Percentiles rank a stretch among this genome's conserved stretches.
Conservation (phyloP, 2,888 invertebrate genomes). For the Cerastis leucographa region DNA sequence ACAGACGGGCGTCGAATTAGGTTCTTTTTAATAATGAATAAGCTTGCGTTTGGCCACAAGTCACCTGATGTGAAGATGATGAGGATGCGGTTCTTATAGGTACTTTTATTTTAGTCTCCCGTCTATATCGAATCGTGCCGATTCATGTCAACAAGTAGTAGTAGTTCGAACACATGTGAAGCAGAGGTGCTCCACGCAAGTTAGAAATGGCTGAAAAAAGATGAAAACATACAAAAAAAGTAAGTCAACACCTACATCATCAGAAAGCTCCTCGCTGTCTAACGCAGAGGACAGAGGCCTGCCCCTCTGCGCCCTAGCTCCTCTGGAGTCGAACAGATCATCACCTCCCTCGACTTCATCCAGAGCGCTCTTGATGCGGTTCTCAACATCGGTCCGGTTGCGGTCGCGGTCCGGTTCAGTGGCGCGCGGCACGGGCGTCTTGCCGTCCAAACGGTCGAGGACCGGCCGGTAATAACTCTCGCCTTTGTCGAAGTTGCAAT, state of each 20-base stretch:
- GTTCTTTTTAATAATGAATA: too few relatives aligned
- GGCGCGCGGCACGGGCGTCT: constrained; percentile 80
- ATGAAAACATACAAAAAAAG: not conserved
- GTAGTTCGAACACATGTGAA: not conserved
- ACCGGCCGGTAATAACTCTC: constrained; percentile 95
- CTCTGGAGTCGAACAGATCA: constrained; percentile 92
- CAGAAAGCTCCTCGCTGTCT: constrained; percentile 86
- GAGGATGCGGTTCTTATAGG: too few relatives aligned
- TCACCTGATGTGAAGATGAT: too few relatives aligned
- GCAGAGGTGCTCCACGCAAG: not conserved
- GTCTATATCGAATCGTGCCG: not conserved
- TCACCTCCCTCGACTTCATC: constrained; percentile 86
- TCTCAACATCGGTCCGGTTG: constrained; percentile 81
- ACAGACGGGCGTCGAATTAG: not conserved
- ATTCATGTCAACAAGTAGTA: not conserved
- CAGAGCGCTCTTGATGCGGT: constrained; percentile 81
- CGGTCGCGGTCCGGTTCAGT: constrained; percentile 83
- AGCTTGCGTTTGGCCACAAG: too few relatives aligned
- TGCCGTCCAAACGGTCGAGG: constrained; percentile 94
- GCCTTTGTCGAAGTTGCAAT: constrained; percentile 96
- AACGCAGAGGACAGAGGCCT: constrained; percentile 85
- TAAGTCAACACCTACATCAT: constrained; percentile 83
- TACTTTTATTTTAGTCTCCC: not conserved
- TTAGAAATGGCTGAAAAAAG: not conserved
- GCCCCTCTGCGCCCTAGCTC: constrained; percentile 88